Base-by-base conservation (phyloP, 2,888 invertebrate genomes). In the Notocelia uddmanniana region DNA sequence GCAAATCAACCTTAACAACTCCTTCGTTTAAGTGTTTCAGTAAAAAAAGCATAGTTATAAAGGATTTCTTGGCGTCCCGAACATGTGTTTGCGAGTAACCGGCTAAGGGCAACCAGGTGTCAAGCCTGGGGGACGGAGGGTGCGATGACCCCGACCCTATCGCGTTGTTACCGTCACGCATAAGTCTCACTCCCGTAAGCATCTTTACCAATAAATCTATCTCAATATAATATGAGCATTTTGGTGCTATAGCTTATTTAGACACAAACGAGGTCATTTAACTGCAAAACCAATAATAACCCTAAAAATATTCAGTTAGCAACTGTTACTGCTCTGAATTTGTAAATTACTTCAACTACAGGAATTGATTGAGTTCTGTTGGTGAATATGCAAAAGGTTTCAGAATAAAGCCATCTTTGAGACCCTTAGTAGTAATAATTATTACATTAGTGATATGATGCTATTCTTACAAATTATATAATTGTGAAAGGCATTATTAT, bases 141-240 rank as follows among this genome's bases (percentile, higher is more conserved):
- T 89, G 90, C 92, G 89, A 85, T 90, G 92, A 92, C 93, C 93
- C 85, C 88, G 85, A 79, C 88, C 87, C 88, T 86, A 87, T 82
- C 83, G 82, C 83, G 82, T 85, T 84, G 83, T 82, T 81, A 80
- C 79, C 83, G 84, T 85, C 86, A 88, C 84, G 86, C 85, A 81
- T 81, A 83, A 83, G 81, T 83, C 85, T 84, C 81, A 72, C 74
- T 83, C 85, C 83, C 80, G 71, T 73, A 68, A 72, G 70, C 64
- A 70, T 67, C 58, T 69, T 54, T 67, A 69, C 66, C 55, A 19
- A 57, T 66, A 55, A 63, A 52, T 63, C 50, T 23, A 64, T 64
- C 64, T 64, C 52, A 21, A 85, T 83, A 80, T 79, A 81, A 74
- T 37, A 2, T 13, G 31, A 31, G 8, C n/a, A n/a, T 11, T 62